These are phyloP conservation scores for Dinothrombium tinctorium DNA, from an alignment of 1,140 invertebrate species.

Conservation along the genomic window DNA sequence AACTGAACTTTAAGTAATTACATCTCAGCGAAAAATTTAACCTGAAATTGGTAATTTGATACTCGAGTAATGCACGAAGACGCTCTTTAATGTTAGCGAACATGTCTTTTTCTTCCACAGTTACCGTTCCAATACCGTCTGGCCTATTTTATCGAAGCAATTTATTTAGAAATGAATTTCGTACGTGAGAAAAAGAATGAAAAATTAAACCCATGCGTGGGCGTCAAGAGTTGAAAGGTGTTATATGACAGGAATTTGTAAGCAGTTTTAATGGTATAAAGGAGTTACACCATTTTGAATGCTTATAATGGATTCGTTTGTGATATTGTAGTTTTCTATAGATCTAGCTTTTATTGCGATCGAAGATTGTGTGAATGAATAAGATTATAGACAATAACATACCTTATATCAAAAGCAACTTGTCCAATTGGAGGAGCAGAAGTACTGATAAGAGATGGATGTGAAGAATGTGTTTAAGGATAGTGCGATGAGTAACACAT, in stretches of 20 bases:
- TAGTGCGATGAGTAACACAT: background rate
- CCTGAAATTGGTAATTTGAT: slow-evolving; percentile 97
- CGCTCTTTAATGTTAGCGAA: slow-evolving; percentile 93
- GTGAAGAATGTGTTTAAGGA: no score
- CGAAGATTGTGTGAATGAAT: no score
- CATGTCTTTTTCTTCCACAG: slow-evolving; percentile 88
- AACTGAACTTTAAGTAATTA: background rate
- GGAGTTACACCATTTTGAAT: no score
- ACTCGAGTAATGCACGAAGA: slow-evolving; percentile 67
- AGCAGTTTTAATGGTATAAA: no score
- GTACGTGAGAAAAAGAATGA: no score
- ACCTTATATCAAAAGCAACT: slow-evolving; percentile 17
- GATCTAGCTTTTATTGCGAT: no score
- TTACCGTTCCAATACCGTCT: slow-evolving; percentile 92
- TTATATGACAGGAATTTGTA: no score
- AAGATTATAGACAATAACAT: slow-evolving; percentile 8
- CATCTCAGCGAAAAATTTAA: background rate
- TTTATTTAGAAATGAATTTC: background rate
- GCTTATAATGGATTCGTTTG: no score
- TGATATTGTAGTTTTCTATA: no score
- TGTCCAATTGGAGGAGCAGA: slow-evolving; percentile 15
- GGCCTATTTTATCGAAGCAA: slow-evolving; percentile 35
- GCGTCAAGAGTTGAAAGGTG: no score
- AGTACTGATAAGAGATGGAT: background rate
- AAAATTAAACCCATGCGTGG: background rate